A percentile compares a stretch with the other conserved stretches of the same genome.
Conservation (phyloP, 2,888 invertebrate genomes). For the Drosophila emarginata region DNA sequence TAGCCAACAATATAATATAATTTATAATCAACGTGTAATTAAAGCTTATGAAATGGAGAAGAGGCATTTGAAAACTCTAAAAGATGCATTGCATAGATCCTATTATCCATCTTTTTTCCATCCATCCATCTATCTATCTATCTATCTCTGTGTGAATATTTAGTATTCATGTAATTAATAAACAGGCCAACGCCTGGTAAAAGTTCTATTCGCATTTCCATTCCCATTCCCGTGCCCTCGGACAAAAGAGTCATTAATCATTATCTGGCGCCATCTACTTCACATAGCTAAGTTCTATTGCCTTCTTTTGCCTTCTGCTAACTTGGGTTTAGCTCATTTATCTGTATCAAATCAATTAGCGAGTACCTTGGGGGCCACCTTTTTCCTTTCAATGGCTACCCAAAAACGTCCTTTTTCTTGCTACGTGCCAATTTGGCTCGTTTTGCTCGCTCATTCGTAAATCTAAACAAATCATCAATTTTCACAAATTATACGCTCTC, state of each 20-base stretch:
- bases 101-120: neutral
- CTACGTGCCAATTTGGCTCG: constrained; percentile 75
- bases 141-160: neutral
- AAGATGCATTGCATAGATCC: constrained; percentile 8
- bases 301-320: neutral
- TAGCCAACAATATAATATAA: no score
- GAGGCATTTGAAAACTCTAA: constrained; percentile 25
- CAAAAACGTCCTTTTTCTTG: constrained; percentile 40
- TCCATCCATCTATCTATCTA: neutral
- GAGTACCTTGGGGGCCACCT: constrained; percentile 43
- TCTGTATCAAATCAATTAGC: constrained; percentile 77
- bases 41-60: neutral
- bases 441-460: constrained; percentile 75
- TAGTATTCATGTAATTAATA: constrained; percentile 30
- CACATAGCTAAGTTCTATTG: neutral
- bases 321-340: constrained; percentile 63
- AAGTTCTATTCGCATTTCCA: neutral
- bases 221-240: neutral
- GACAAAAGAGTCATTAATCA: constrained; percentile 61
- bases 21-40: no score
- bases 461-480: constrained; percentile 79
- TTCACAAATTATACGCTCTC: constrained; percentile 73
- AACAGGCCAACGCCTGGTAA: constrained; percentile 32
- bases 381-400: constrained; percentile 37
- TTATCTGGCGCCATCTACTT: constrained; percentile 60